Evolutionary conservation across 2,113 vertebrate genomes (phyloP), one percentile per base, ranked within the genome.

Genomic region (Alligator mississippiensis): DNA sequence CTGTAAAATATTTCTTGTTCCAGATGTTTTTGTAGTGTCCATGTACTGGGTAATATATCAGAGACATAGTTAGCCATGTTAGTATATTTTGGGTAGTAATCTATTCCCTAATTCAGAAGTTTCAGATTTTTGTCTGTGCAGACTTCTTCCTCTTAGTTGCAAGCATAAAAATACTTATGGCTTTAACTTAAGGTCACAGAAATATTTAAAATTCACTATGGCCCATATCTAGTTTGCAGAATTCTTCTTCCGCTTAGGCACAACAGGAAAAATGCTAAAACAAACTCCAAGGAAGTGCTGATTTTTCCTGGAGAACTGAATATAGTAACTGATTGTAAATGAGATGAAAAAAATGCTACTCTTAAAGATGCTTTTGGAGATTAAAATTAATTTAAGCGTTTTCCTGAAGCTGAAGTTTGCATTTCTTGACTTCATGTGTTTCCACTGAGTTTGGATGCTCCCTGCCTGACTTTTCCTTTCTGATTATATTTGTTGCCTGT

Each of bases 381-480:
- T 85, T 58, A 38, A 72, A 72, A 72, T 38, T 27, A 27, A 30
- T 22, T 18, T 38, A 85, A 58, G 77, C 54, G 57, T 79, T 93
- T 88, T 88, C 83, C 60, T 3, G 30, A 77, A 95, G 72, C 3
- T 84, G 66, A 60, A 90, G n/a, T 58, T 82, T 75, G 25, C 63
- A 59, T 87, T 91, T 93, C 38, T 82, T 92, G 70, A 81, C 28
- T 84, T 92, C 30, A 59, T 94, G n/a, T 76, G 54, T 30, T 90
- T 92, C 88, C 88, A 95, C 6, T 4, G 28, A 94, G 82, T 28
- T 28, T 85, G 30, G 85, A 94, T 75, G 68, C 82, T 77, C 92
- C 1, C 2, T 76, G 87, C 75, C 72, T 94, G 85, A 91, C 85
- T 95, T 93, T 90, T 92, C 70, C 80, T 93, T 90, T 75, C 83